Evolutionary conservation across 2,888 invertebrate genomes (phyloP), one percentile per base, ranked within the genome.

Genomic region (Hermodice carunculata): DNA sequence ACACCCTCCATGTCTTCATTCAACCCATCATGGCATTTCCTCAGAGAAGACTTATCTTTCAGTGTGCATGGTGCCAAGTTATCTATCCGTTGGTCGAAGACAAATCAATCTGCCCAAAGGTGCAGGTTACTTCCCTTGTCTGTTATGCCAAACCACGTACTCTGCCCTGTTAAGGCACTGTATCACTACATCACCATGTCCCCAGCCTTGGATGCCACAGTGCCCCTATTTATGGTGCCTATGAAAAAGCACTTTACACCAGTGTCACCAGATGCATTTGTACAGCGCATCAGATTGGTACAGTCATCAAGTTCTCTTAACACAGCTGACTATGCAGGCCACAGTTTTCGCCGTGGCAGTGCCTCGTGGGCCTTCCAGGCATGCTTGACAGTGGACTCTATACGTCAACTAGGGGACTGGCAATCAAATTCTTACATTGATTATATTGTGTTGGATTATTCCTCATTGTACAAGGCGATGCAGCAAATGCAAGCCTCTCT

Each of bases 81-180:
- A 3, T n/a, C 8, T 28, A 26, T 42, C 2, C 2, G 56, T 5
- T 56, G 56, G 56, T 56, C 42, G 3, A 56, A 56, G 22, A 56
- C 56, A 22, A 26, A 56, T 42, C 56, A 56, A 29, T 56, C 42
- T 22, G 24, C 28, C 2, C 17, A 26, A 6, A 6, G 24, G 19
- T 5, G 14, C 17, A 24, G 22, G 2, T 1, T 14, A 8, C 3
- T 56, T 2, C 56, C 56, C 2, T 14, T 42, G 1, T 29, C 56
- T 24, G 24, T 40, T 8, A 11, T 56, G 5, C 6, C 19, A 24
- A 28, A 28, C 3, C 40, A 42, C 42, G 3, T 11, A 3, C 42
- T 56, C 6, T 56, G 56, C 56, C 56, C 56, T 14, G 34, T 34
- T 32, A n/a, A n/a, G 11, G 53, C 53, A 31, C 26, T 53, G 19